Evolutionary conservation across 2,797 vertebrate species (phyloP), one percentile per base, ranked within the genome.

Genomic region (Chromobotia macracanthus): DNA sequence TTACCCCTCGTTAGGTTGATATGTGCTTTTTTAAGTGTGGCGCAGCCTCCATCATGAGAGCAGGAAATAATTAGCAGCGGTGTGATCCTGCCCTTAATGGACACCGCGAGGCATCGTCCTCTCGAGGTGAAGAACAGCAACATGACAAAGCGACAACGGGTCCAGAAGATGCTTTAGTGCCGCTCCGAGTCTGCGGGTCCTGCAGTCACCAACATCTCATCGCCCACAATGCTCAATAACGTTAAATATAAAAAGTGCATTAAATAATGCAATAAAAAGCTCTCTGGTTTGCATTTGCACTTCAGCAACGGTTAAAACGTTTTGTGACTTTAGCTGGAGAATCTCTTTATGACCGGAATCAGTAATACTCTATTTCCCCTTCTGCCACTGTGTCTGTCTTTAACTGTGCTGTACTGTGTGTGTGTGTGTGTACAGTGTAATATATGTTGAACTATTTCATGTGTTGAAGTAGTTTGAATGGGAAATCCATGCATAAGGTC

Each of bases 1-100:
- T 96, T 95, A 96, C 94, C 92, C 92, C 95, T 95, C 90, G 89
- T 95, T 96, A 94, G 90, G 87, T 90, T 92, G 84, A 90, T 84
- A 89, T 87, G 88, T 67, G 84, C 51, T 86, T 80, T 76, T 48
- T 63, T 81, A 87, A 88, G 84, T 88, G 83, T 80, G 65, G 85
- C 77, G 80, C 77, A 78, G 80, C 77, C 73, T 88, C 85, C 84
- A 82, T 88, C 89, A 81, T 88, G 73, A 84, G 64, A 80, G 91
- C 6, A 82, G 89, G 86, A 92, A 86, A 88, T 89, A 88, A 91
- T 91, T 90, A 93, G 83, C 65, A 48, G 69, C 60, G 82, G 85
- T 86, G 83, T 82, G 85, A 87, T 87, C 85, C 84, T 83, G 89
- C 86, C 83, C 83, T 83, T 84, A 74, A 86, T 74, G 82, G 84